A percentile compares a stretch with the other conserved stretches of the same genome.
Evolutionary conservation across 1,140 invertebrate genomes (phyloP).

Genomic region (Neomicropteryx cornuta): DNA sequence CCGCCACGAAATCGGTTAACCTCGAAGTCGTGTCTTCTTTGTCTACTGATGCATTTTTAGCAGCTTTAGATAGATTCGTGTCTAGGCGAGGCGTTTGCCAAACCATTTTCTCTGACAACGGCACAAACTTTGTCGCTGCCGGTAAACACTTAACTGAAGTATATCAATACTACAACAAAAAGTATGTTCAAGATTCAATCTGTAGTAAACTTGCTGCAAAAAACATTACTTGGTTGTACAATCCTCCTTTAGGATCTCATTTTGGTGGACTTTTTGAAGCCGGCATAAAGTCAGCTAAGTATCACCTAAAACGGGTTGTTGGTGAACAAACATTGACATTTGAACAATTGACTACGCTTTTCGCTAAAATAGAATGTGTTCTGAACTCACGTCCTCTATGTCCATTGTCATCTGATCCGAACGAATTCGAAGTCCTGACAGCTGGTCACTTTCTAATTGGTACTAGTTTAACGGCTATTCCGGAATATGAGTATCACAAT

Average conservation of each 20-base stretch:
- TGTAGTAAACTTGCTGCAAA: neutral
- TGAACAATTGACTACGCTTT: slow-evolving; percentile 17
- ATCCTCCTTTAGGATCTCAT: slow-evolving; percentile 19
- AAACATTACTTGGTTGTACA: slow-evolving; percentile 11
- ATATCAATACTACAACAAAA: slow-evolving; percentile 2
- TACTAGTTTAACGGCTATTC: slow-evolving; percentile 13
- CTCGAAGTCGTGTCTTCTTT: slow-evolving; percentile 12
- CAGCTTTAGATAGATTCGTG: slow-evolving; percentile 11
- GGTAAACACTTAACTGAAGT: slow-evolving; percentile 8
- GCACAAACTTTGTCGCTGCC: slow-evolving; percentile 18
- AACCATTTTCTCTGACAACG: slow-evolving; percentile 18
- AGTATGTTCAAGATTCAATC: neutral
- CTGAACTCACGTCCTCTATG: slow-evolving; percentile 17
- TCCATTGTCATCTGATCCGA: slow-evolving; percentile 10
- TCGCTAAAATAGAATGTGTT: slow-evolving; percentile 15
- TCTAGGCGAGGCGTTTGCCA: slow-evolving; percentile 11
- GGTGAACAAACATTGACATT: slow-evolving; percentile 12
- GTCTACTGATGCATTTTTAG: slow-evolving; percentile 9
- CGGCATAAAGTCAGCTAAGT: slow-evolving; percentile 16
- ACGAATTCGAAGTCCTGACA: slow-evolving; percentile 16
- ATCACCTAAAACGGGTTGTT: slow-evolving; percentile 13
- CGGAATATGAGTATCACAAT: slow-evolving; percentile 6
- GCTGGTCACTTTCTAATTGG: slow-evolving; percentile 26
- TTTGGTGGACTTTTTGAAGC: slow-evolving; percentile 18
- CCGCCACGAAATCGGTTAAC: slow-evolving; percentile 4